Conservation (phyloP, 2,797 vertebrate genomes). For the Toxotes lorentzi region DNA sequence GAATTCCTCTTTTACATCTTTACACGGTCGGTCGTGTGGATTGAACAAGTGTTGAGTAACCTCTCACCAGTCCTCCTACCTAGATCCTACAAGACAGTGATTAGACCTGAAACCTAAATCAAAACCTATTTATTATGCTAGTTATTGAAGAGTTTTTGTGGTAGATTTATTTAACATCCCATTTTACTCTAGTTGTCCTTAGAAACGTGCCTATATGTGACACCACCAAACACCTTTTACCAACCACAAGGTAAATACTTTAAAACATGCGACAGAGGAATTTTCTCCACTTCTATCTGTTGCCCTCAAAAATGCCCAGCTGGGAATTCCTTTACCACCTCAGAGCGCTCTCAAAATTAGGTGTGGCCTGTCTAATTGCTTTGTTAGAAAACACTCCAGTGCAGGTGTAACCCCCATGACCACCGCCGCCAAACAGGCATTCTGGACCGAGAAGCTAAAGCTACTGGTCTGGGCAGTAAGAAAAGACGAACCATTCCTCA, state of each 20-base stretch:
- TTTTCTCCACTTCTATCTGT: slow-evolving; percentile 29
- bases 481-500: slow-evolving; percentile 64
- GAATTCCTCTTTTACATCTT: slow-evolving; percentile 27
- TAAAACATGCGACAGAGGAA: slow-evolving; percentile 1
- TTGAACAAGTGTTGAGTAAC: slow-evolving; percentile 25
- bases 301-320: slow-evolving; percentile 31
- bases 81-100: background rate
- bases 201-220: background rate
- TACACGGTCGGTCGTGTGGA: slow-evolving; percentile 13
- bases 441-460: background rate
- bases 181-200: background rate
- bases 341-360: slow-evolving; percentile 34
- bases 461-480: slow-evolving; percentile 9
- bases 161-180: background rate
- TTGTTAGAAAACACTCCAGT: slow-evolving; percentile 32
- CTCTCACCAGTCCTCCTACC: background rate
- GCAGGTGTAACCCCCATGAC: background rate
- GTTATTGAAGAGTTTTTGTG: background rate
- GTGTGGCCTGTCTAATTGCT: slow-evolving; percentile 25
- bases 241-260: slow-evolving; percentile 46
- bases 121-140: background rate
- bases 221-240: slow-evolving; percentile 13
- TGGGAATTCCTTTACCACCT: slow-evolving; percentile 51
- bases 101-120: slow-evolving; percentile 12
- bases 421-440: background rate